Evolutionary conservation across 2,888 invertebrate species (phyloP).

Genomic region (Augiades crinisus): DNA sequence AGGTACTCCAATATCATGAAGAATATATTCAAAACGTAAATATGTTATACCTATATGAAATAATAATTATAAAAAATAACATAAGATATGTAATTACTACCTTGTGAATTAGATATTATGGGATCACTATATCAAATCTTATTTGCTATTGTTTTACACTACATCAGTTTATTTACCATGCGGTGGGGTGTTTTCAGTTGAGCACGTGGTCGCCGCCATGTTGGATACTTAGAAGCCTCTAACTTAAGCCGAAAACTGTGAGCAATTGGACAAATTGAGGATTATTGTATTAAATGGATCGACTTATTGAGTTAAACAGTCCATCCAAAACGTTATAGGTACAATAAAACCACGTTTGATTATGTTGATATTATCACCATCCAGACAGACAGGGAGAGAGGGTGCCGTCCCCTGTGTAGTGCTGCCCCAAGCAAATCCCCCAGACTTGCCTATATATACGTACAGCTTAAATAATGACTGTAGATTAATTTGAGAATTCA

Average conservation of each 20-base stretch:
- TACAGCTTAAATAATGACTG: not conserved
- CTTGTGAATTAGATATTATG: no score
- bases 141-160: slow-evolving; percentile 3
- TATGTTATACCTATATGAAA: no score
- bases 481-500: not conserved
- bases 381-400: slow-evolving; percentile 25
- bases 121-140: no score
- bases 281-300: not conserved
- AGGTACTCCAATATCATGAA: no score
- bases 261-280: slow-evolving; percentile 39
- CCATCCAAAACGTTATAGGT: not conserved
- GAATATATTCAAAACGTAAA: no score
- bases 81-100: no score
- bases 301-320: not conserved
- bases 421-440: slow-evolving; percentile 3
- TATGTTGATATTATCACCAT: not conserved
- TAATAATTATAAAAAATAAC: no score
- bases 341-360: not conserved
- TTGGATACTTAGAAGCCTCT: slow-evolving; percentile 35
- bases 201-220: slow-evolving; percentile 68
- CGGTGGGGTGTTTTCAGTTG: not conserved
- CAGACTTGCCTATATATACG: not conserved
- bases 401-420: slow-evolving; percentile 23
- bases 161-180: not conserved
- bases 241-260: not conserved